Evolutionary conservation across 1,140 invertebrate species (phyloP).

Genomic region (Diploscapter pachys): DNA sequence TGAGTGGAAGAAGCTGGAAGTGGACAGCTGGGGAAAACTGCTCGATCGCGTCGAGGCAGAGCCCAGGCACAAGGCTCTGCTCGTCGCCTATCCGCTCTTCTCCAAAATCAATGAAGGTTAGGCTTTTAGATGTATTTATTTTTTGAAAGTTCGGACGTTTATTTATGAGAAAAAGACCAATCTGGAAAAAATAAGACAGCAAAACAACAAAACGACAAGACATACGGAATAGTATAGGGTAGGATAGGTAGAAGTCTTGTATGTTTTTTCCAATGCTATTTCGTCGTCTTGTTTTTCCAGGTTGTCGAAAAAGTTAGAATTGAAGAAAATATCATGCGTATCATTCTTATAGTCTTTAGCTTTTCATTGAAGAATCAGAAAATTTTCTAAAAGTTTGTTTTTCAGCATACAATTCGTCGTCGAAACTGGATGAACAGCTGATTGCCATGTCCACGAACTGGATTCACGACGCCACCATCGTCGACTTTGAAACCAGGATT

Average conservation of each 20-base stretch:
- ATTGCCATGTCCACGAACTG: conserved; percentile 51
- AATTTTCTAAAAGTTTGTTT: too few relatives aligned
- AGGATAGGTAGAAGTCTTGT: too few relatives aligned
- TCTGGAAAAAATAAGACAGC: neutral
- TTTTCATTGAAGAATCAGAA: too few relatives aligned
- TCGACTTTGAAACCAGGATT: conserved; percentile 77
- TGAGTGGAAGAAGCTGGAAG: conserved; percentile 83
- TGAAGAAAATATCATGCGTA: too few relatives aligned
- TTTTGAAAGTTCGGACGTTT: conserved; percentile 3
- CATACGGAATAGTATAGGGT: too few relatives aligned
- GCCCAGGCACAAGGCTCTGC: conserved; percentile 46
- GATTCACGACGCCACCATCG: conserved; percentile 77
- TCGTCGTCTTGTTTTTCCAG: too few relatives aligned
- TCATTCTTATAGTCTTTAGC: too few relatives aligned
- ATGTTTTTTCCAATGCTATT: too few relatives aligned
- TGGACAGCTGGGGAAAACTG: conserved; percentile 73
- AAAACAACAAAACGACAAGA: too few relatives aligned
- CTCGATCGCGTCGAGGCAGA: conserved; percentile 64
- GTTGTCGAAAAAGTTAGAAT: too few relatives aligned
- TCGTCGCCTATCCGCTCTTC: conserved; percentile 50
- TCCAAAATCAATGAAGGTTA: neutral
- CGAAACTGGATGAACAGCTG: neutral
- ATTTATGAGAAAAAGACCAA: neutral
- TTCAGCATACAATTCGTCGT: too few relatives aligned
- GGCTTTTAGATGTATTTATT: neutral